Evolutionary conservation across 2,113 vertebrate species (phyloP).

Genomic region (Pteropus alecto): DNA sequence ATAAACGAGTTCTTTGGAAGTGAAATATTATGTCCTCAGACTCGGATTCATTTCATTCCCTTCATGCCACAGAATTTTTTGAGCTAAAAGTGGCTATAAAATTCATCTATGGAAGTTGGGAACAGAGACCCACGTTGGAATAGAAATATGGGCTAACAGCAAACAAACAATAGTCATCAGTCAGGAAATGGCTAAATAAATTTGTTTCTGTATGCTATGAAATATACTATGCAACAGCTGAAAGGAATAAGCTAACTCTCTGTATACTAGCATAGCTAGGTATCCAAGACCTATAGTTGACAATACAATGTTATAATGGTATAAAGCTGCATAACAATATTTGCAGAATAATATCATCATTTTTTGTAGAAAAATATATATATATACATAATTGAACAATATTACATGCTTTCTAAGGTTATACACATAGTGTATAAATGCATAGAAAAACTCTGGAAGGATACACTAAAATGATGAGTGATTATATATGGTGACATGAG

Average conservation of each 20-base stretch:
- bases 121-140: background rate
- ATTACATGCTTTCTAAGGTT: background rate
- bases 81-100: background rate
- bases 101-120: background rate
- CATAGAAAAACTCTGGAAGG: background rate
- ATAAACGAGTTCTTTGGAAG: background rate
- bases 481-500: background rate
- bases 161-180: background rate
- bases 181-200: background rate
- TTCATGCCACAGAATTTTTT: background rate
- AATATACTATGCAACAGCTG: background rate
- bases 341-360: background rate
- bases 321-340: background rate
- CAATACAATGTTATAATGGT: too few relatives aligned
- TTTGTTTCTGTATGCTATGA: background rate
- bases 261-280: background rate
- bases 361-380: background rate
- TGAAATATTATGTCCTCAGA: conserved; percentile 9
- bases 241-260: background rate
- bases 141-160: background rate
- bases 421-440: background rate
- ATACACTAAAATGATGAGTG: background rate
- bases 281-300: background rate
- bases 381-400: background rate
- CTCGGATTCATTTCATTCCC: background rate